Percentiles rank a stretch among this genome's conserved stretches.
Evolutionary conservation across 2,113 vertebrate genomes (phyloP).

Genomic region (human (Homo sapiens)): DNA sequence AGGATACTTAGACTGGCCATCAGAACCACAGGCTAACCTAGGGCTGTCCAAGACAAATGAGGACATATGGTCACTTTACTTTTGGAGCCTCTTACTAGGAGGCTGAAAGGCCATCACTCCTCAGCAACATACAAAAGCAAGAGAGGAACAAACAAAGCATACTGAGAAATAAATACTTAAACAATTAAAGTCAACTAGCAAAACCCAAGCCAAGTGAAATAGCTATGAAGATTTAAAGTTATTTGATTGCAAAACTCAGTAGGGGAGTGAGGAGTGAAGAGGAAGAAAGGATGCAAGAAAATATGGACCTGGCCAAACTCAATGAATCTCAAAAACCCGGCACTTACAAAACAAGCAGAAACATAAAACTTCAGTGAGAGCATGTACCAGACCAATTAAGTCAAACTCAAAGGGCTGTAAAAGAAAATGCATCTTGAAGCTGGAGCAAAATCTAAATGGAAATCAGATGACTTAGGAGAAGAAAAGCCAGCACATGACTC

Average conservation of each 20-base stretch:
- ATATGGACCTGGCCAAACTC: not conserved
- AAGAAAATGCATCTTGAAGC: conserved; percentile 10
- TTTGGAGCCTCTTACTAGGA: not conserved
- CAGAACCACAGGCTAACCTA: not conserved
- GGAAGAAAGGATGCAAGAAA: not conserved
- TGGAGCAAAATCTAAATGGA: conserved; percentile 60
- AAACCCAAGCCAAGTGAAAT: not conserved
- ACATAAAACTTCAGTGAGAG: not conserved
- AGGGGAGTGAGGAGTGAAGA: not conserved
- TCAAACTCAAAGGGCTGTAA: not conserved
- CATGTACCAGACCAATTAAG: not conserved
- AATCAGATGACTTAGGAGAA: conserved; percentile 56
- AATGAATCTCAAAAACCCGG: not conserved
- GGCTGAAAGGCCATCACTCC: not conserved
- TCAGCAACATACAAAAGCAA: not conserved
- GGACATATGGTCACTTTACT: not conserved
- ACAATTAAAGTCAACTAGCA: not conserved
- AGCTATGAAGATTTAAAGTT: not conserved
- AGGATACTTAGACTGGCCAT: not conserved
- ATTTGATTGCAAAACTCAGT: conserved; percentile 6
- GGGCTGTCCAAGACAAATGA: not conserved
- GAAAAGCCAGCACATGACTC: conserved; percentile 43
- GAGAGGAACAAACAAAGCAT: not conserved
- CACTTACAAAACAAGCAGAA: conserved; percentile 27
- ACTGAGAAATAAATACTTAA: not conserved